Conservation (phyloP, 2,797 vertebrate species). For the Rhyacichthys aspro region DNA sequence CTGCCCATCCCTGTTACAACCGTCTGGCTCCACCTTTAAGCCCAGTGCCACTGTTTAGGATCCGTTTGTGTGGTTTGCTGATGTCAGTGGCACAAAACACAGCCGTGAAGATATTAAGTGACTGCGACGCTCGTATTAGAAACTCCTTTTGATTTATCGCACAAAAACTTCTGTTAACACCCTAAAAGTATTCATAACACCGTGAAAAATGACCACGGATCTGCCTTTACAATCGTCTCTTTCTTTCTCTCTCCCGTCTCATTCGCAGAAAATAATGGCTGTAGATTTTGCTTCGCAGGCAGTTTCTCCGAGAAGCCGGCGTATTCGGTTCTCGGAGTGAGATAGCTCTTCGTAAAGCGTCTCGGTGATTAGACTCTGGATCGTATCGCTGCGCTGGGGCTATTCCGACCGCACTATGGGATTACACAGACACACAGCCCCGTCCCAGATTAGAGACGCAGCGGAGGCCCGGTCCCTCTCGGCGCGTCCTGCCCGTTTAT, state of each 20-base stretch:
- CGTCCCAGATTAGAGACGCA: conserved; percentile 59
- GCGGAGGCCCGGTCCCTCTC: conserved; percentile 44
- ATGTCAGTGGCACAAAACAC: background rate
- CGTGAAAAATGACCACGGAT: conserved; percentile 2
- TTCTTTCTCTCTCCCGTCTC: background rate
- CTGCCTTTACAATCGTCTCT: background rate
- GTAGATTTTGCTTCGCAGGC: conserved; percentile 32
- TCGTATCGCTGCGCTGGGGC: conserved; percentile 23
- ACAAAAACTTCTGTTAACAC: background rate
- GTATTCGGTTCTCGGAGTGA: conserved; percentile 18
- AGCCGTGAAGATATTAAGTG: background rate
- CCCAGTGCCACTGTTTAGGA: background rate
- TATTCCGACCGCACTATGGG: conserved; percentile 40
- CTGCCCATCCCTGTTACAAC: conserved; percentile 7
- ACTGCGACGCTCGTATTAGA: conserved; percentile 2
- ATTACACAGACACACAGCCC: conserved; percentile 54
- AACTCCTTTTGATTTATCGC: background rate
- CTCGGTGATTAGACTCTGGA: conserved; percentile 34
- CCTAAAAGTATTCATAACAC: background rate
- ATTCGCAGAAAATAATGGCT: conserved; percentile 15
- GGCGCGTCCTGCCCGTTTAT: conserved; percentile 58
- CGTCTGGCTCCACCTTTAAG: conserved; percentile 2
- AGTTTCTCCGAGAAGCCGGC: conserved; percentile 30
- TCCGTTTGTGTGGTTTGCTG: background rate
- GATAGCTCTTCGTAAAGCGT: conserved; percentile 38